Conservation (phyloP, 2,888 invertebrate genomes). For the Malacosoma neustria region DNA sequence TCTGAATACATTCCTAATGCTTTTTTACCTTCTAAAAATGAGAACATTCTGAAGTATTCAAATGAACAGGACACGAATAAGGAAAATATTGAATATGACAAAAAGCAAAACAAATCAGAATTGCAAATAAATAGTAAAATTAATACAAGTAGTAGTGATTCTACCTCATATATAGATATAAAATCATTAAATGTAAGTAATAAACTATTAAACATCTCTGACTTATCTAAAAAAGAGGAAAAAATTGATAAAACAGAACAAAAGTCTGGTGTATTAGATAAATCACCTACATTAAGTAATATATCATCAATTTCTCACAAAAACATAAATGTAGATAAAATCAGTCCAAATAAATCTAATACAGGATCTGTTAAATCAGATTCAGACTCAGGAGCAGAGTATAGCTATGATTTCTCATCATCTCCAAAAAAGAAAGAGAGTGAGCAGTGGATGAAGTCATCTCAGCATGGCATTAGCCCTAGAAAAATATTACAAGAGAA, state of each 20-base stretch:
- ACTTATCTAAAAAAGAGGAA: background rate
- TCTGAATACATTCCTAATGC: slow-evolving; percentile 62
- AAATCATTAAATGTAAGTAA: slow-evolving; percentile 37
- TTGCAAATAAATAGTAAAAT: slow-evolving; percentile 23
- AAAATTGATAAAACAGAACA: background rate
- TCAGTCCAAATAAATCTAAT: slow-evolving; percentile 20
- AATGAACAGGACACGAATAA: background rate
- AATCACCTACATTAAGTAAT: slow-evolving; percentile 31
- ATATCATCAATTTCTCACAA: slow-evolving; percentile 27
- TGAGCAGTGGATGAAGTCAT: slow-evolving; percentile 11
- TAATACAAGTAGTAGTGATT: slow-evolving; percentile 50
- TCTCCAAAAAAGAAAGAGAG: slow-evolving; percentile 32
- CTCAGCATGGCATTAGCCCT: background rate
- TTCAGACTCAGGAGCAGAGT: slow-evolving; percentile 42
- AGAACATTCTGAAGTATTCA: background rate
- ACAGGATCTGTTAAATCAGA: slow-evolving; percentile 30
- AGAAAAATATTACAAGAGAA: slow-evolving; percentile 16
- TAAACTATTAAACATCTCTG: background rate
- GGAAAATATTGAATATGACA: background rate
- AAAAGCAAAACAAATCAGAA: slow-evolving; percentile 10
- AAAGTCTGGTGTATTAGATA: slow-evolving; percentile 5
- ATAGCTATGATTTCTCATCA: slow-evolving; percentile 54
- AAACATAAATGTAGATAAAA: slow-evolving; percentile 24
- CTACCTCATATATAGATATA: slow-evolving; percentile 58
- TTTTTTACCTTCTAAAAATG: slow-evolving; percentile 15